Conservation (phyloP, 2,113 vertebrate species). For the Genyomyrus donnyi region DNA sequence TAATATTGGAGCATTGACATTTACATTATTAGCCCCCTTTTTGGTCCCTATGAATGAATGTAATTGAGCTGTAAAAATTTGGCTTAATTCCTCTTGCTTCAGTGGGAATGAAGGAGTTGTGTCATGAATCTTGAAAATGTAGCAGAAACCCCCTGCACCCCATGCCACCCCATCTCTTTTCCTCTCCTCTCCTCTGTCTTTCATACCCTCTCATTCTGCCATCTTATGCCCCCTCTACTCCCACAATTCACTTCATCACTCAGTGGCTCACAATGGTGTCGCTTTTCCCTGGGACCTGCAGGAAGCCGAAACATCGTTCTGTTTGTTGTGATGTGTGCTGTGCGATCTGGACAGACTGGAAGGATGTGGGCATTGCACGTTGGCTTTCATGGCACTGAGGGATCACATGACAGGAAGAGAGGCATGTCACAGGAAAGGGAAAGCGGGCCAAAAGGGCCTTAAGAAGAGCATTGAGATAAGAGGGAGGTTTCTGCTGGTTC, state of each 20-base stretch:
- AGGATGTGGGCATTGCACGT: neutral
- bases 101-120: neutral
- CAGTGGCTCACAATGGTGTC: neutral
- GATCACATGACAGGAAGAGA: neutral
- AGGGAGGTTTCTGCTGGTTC: neutral
- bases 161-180: no score
- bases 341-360: neutral
- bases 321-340: neutral
- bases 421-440: neutral
- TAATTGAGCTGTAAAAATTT: neutral
- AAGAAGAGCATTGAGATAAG: neutral
- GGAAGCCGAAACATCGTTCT: neutral
- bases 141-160: neutral
- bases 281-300: neutral
- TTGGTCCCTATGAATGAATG: neutral
- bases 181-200: neutral
- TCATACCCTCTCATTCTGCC: neutral
- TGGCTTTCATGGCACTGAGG: neutral
- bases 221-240: neutral
- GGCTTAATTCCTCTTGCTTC: neutral
- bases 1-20: neutral
- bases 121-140: neutral
- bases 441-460: neutral
- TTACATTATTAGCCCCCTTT: neutral
- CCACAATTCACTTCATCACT: neutral